Evolutionary conservation across 2,888 invertebrate genomes (phyloP).

Genomic region (Oasisia sp.): DNA sequence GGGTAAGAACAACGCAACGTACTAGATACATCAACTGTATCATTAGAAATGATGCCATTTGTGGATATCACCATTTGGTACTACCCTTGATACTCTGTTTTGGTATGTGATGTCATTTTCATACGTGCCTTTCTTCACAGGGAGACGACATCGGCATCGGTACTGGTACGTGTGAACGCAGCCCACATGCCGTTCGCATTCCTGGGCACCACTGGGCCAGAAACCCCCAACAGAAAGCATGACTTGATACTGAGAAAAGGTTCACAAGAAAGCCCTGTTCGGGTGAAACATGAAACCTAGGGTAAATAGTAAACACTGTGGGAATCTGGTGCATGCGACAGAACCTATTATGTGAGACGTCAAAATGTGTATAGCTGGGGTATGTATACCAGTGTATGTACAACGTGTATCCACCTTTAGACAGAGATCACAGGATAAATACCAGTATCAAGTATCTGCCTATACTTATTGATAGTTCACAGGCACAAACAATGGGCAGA

Average conservation of each 20-base stretch:
- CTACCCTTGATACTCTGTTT: too few species aligned
- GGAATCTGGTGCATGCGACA: neutral
- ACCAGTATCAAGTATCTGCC: neutral
- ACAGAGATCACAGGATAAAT: neutral
- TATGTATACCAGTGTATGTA: neutral
- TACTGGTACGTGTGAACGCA: neutral
- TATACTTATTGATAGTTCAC: neutral
- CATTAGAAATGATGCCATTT: too few species aligned
- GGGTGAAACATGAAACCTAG: neutral
- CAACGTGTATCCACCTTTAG: neutral
- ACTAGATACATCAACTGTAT: too few species aligned
- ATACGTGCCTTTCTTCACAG: too few species aligned
- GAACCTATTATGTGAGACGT: neutral
- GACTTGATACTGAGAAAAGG: neutral
- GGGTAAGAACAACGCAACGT: too few species aligned
- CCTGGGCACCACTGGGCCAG: neutral
- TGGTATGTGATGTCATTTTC: too few species aligned
- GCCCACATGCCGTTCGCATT: neutral
- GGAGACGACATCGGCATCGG: too few species aligned
- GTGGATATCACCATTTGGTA: too few species aligned
- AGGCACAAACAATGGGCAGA: neutral
- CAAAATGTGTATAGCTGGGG: neutral
- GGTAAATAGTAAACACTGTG: constrained; percentile 13
- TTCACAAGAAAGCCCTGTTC: neutral
- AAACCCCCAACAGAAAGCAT: neutral